These are phyloP conservation scores for Minunthozetes semirufus DNA, from an alignment of 2,888 invertebrate species.

Conservation along the genomic window DNA sequence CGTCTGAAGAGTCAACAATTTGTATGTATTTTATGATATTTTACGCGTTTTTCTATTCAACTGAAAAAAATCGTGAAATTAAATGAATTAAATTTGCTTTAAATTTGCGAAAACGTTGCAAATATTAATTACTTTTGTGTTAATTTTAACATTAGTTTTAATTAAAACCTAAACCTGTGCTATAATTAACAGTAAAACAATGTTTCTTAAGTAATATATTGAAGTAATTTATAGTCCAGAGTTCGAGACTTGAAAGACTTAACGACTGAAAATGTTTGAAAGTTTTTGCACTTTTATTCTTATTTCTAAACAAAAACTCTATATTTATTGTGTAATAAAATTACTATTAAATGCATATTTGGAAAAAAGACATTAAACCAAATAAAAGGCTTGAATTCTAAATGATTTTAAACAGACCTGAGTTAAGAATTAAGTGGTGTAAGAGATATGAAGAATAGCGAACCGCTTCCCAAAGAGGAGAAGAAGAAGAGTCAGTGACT, in stretches of 20 bases:
- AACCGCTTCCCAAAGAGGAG: background rate
- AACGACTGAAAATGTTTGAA: background rate
- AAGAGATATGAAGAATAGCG: background rate
- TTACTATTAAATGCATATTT: background rate
- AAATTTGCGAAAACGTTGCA: no score
- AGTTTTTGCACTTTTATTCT: background rate
- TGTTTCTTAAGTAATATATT: background rate
- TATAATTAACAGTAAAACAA: background rate
- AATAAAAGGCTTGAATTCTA: background rate
- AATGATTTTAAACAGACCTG: background rate
- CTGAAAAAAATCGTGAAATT: background rate
- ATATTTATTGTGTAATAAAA: slow-evolving; percentile 3
- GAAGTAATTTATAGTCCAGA: background rate
- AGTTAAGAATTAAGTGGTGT: background rate
- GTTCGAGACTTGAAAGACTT: background rate
- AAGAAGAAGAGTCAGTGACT: background rate
- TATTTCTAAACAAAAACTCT: background rate
- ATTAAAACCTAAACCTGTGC: background rate
- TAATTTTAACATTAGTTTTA: background rate
- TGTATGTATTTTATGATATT: no score
- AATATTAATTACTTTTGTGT: slow-evolving; percentile 10
- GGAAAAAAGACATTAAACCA: background rate
- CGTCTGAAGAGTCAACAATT: no score
- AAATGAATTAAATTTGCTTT: background rate
- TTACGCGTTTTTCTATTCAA: background rate